Percentiles rank a stretch among this genome's conserved stretches.
phyloP scores from a whole-genome alignment of 64 coral and sea anemone species.

The Anthopleura sola region DNA sequence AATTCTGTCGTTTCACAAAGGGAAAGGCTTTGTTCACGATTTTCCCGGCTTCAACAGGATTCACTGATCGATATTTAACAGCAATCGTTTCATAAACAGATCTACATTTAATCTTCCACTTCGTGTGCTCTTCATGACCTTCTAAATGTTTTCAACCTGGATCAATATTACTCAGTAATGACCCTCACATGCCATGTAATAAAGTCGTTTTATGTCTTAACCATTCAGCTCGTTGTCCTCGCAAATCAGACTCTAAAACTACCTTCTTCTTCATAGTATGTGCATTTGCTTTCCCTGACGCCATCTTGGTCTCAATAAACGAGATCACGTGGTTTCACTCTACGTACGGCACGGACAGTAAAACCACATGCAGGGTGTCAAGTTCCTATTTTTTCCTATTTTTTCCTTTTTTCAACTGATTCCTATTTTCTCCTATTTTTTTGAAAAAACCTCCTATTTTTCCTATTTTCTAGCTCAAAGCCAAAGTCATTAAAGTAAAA shows the following conservation, averaged over 20 bases:
- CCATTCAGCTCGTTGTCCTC: not conserved
- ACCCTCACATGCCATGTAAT: not conserved
- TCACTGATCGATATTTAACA: slow-evolving; percentile 22
- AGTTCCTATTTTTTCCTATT: no score
- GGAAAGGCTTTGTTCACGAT: slow-evolving; percentile 45
- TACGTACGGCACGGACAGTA: not conserved
- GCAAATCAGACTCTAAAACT: not conserved
- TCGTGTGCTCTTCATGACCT: slow-evolving; percentile 13
- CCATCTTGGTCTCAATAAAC: not conserved
- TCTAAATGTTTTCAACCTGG: slow-evolving; percentile 50
- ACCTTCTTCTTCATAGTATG: not conserved
- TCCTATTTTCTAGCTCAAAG: no score
- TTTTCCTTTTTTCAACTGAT: no score
- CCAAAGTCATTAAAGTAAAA: no score
- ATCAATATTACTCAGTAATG: not conserved
- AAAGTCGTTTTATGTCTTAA: not conserved
- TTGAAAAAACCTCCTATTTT: no score
- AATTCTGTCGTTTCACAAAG: slow-evolving; percentile 40
- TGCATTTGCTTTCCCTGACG: not conserved
- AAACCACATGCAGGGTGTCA: slow-evolving; percentile 7
- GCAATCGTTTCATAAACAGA: slow-evolving; percentile 25
- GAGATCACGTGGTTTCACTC: not conserved
- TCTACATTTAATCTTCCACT: slow-evolving; percentile 43
- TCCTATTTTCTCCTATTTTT: no score
- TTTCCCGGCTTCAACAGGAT: slow-evolving; percentile 22